Evolutionary conservation across 2,888 invertebrate genomes (phyloP).

Genomic region (Epistrophe eligans): DNA sequence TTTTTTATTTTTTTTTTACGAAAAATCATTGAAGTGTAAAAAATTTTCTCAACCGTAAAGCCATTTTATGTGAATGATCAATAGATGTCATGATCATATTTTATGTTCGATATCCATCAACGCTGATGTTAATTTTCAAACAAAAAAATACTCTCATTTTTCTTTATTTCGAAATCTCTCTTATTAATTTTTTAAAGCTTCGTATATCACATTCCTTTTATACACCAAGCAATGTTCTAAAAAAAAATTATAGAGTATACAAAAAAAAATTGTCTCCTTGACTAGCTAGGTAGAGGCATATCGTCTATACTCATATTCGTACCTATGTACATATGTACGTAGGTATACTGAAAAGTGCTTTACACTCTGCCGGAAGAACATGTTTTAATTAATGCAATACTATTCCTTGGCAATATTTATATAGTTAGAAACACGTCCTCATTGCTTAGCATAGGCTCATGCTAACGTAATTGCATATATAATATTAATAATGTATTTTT

Average conservation of each 20-base stretch:
- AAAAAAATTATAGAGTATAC: constrained; percentile 11
- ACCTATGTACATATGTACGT: too few relatives aligned
- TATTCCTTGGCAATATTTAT: constrained; percentile 44
- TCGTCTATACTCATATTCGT: not conserved
- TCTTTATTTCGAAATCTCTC: constrained; percentile 12
- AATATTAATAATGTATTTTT: constrained; percentile 30
- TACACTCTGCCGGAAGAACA: constrained; percentile 52
- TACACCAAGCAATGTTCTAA: constrained; percentile 4
- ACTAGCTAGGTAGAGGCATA: not conserved
- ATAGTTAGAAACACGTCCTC: constrained; percentile 46
- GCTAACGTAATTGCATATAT: constrained; percentile 48
- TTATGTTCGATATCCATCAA: constrained; percentile 29
- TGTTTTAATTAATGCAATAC: constrained; percentile 66
- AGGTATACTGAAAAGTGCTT: constrained; percentile 10
- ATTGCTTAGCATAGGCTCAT: constrained; percentile 14
- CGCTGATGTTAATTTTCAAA: constrained; percentile 29
- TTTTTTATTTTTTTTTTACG: not conserved
- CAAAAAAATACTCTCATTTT: not conserved
- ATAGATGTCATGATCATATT: constrained; percentile 30
- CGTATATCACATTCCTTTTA: constrained; percentile 27
- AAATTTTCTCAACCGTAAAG: constrained; percentile 26
- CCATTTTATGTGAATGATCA: not conserved
- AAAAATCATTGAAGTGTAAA: constrained; percentile 24
- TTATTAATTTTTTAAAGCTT: constrained; percentile 24
- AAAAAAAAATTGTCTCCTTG: constrained; percentile 29